Conservation (phyloP, 2,888 invertebrate species). For the Ophraella communa region DNA sequence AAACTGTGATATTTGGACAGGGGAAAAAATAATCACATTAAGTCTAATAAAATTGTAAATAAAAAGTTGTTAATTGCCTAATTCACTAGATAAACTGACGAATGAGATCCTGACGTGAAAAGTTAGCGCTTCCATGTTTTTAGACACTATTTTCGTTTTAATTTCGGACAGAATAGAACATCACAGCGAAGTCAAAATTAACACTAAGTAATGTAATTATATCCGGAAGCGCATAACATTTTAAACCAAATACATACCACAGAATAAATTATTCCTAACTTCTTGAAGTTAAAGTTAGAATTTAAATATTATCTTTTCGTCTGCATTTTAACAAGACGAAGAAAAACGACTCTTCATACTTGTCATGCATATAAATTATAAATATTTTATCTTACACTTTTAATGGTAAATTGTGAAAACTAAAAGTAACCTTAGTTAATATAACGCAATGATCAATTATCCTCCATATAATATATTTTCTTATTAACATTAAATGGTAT, state of each 20-base stretch:
- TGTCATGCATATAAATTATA: background rate
- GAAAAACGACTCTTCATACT: background rate
- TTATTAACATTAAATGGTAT: too few relatives aligned
- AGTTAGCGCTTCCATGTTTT: background rate
- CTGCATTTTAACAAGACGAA: background rate
- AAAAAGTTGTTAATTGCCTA: too few relatives aligned
- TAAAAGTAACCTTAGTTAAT: too few relatives aligned
- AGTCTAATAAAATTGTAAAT: too few relatives aligned
- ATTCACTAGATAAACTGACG: background rate
- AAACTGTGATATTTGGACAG: too few relatives aligned
- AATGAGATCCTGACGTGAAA: background rate
- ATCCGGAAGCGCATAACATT: background rate
- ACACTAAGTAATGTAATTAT: constrained; percentile 1
- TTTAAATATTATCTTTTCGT: background rate
- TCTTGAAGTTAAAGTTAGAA: background rate
- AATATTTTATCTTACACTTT: background rate
- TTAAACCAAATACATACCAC: background rate
- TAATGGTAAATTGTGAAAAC: too few relatives aligned
- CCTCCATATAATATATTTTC: too few relatives aligned
- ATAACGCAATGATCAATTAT: too few relatives aligned
- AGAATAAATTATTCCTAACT: background rate
- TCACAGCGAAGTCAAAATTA: background rate
- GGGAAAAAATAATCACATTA: too few relatives aligned
- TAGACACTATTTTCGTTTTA: background rate
- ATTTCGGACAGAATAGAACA: background rate